phyloP scores from a whole-genome alignment of 2,113 vertebrate species.

The Panthera tigris region DNA sequence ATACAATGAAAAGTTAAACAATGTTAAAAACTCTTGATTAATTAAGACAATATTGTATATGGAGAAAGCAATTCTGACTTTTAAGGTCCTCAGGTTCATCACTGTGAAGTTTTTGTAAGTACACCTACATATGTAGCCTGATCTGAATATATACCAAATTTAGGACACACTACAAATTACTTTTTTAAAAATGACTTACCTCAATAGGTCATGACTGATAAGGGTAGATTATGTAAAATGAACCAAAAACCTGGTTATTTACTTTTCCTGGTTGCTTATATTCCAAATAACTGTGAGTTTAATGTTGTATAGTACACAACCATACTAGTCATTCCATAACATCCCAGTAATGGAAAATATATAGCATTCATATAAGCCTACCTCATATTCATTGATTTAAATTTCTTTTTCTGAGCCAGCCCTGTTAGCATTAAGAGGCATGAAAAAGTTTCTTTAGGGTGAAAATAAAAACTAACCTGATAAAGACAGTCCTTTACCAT shows the following conservation, averaged over 20 bases:
- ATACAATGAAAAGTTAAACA: conserved; percentile 23
- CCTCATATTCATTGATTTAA: conserved; percentile 21
- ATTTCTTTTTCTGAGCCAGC: conserved; percentile 23
- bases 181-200: neutral
- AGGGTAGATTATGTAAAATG: conserved; percentile 45
- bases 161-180: conserved; percentile 19
- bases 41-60: neutral
- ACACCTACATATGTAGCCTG: neutral
- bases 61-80: conserved; percentile 39
- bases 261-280: neutral
- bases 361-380: neutral
- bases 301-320: neutral
- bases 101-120: conserved; percentile 1
- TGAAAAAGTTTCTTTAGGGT: conserved; percentile 15
- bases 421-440: neutral
- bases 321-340: neutral
- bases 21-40: conserved; percentile 3
- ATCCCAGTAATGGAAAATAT: conserved; percentile 9
- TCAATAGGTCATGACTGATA: neutral
- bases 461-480: conserved; percentile 26
- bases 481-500: neutral
- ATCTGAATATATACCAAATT: conserved; percentile 20
- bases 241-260: conserved; percentile 1
- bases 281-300: conserved; percentile 51
- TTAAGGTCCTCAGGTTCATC: neutral